These are phyloP conservation scores for Epinephelus fuscoguttatus DNA, from an alignment of 2,113 vertebrate species.

Conservation along the genomic window DNA sequence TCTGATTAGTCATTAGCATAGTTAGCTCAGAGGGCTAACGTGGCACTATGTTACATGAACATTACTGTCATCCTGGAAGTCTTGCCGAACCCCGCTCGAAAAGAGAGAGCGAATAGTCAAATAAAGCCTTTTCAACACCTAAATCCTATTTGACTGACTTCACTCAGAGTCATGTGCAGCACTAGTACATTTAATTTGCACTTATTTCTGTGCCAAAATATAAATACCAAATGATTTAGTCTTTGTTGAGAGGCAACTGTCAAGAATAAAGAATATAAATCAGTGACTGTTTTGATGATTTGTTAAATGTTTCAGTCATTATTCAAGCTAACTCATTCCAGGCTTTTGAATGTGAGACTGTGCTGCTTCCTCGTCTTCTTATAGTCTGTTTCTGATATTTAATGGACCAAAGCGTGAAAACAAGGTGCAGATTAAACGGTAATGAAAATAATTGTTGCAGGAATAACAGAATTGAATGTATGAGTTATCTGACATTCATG, in stretches of 20 bases:
- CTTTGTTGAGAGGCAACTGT: neutral
- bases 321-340: neutral
- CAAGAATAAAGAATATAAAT: neutral
- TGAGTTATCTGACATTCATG: too few relatives aligned
- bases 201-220: neutral
- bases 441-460: neutral
- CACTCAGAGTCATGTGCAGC: too few relatives aligned
- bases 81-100: too few relatives aligned
- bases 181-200: neutral
- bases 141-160: too few relatives aligned
- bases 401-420: neutral
- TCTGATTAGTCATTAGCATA: too few relatives aligned
- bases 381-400: neutral
- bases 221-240: neutral
- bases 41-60: too few relatives aligned
- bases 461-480: neutral
- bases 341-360: neutral
- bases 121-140: too few relatives aligned
- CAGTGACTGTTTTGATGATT: neutral
- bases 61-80: too few relatives aligned
- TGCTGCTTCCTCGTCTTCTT: neutral
- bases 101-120: too few relatives aligned
- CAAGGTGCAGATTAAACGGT: neutral
- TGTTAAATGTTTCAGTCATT: neutral
- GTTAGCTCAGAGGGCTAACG: too few relatives aligned